phyloP scores from a whole-genome alignment of 2,888 invertebrate species.

The Rhogogaster chlorosoma region DNA sequence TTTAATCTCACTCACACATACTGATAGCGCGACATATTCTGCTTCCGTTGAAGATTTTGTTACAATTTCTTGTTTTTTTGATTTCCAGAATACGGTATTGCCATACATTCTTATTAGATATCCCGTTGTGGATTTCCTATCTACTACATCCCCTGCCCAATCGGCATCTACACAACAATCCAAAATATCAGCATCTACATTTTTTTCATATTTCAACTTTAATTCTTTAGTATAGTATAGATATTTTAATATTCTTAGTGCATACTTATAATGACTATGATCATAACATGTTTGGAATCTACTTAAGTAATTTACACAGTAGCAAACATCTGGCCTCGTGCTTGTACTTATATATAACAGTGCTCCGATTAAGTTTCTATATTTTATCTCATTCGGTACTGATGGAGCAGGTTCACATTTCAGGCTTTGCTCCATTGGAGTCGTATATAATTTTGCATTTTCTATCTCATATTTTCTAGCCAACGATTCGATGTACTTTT shows the following conservation, averaged over 20 bases:
- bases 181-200: not conserved
- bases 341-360: not conserved
- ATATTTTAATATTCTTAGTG: not conserved
- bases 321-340: not conserved
- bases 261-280: not conserved
- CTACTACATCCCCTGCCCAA: slow-evolving; percentile 52
- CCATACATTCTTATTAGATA: slow-evolving; percentile 51
- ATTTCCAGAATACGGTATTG: slow-evolving; percentile 17
- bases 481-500: not conserved
- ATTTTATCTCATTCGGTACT: not conserved
- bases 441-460: not conserved
- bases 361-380: not conserved
- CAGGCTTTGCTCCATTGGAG: not conserved
- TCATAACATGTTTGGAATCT: not conserved
- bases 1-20: not conserved
- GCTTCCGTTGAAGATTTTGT: slow-evolving; percentile 26
- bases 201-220: not conserved
- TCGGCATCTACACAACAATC: slow-evolving; percentile 52
- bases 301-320: not conserved
- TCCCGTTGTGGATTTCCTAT: slow-evolving; percentile 52
- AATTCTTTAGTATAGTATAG: not conserved
- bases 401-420: not conserved
- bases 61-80: slow-evolving; percentile 24
- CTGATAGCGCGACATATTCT: slow-evolving; percentile 38
- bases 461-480: not conserved